Conservation (phyloP, 1,140 invertebrate genomes). For the Lysiphlebus fabarum region DNA sequence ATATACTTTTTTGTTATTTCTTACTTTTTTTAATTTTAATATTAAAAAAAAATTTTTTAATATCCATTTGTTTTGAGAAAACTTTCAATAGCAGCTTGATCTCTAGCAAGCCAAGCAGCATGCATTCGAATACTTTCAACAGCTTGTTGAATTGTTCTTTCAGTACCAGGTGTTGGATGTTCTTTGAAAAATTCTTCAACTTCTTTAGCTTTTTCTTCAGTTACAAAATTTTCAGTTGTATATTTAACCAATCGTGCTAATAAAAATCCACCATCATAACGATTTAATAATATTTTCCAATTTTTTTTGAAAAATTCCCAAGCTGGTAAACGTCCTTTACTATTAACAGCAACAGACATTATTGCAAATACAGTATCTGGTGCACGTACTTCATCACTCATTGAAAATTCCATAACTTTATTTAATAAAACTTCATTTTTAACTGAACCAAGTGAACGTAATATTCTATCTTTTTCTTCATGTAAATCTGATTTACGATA, state of each 20-base stretch:
- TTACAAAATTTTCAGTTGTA: conserved; percentile 84
- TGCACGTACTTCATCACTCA: conserved; percentile 86
- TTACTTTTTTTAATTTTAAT: too few species aligned
- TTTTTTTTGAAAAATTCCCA: conserved; percentile 93
- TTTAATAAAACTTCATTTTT: conserved; percentile 68
- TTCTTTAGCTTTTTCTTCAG: conserved; percentile 74
- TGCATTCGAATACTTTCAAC: conserved; percentile 87
- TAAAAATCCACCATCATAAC: conserved; percentile 79
- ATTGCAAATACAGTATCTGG: conserved; percentile 90
- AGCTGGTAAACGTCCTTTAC: conserved; percentile 71
- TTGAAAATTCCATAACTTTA: conserved; percentile 82
- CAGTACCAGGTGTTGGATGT: conserved; percentile 74
- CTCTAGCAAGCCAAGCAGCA: conserved; percentile 77
- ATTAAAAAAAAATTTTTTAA: neutral
- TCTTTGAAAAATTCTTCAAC: conserved; percentile 81
- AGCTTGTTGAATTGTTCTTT: conserved; percentile 82
- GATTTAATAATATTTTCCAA: conserved; percentile 68
- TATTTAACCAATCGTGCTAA: conserved; percentile 80
- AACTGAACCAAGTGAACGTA: conserved; percentile 74
- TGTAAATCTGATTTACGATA: conserved; percentile 83
- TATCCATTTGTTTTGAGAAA: conserved; percentile 51
- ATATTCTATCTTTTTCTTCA: conserved; percentile 90
- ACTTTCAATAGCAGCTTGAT: conserved; percentile 62
- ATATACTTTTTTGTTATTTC: too few species aligned
- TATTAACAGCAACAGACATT: conserved; percentile 74